phyloP scores from a whole-genome alignment of 2,888 invertebrate species.

The Muscina levida region DNA sequence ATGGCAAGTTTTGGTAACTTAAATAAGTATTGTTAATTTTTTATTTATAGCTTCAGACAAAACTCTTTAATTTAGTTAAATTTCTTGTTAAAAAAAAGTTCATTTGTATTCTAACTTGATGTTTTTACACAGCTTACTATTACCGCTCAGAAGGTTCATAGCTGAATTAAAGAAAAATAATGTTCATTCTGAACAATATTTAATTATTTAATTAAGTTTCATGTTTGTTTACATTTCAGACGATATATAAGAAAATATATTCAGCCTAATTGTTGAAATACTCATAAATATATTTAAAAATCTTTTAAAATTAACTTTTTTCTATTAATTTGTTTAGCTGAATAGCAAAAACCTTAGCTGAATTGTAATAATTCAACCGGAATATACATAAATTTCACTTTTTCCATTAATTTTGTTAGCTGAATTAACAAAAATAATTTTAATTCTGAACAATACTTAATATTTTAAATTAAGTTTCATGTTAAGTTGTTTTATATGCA shows the following conservation, averaged over 20 bases:
- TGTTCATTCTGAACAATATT: too few species aligned
- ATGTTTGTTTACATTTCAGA: too few species aligned
- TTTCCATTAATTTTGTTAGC: neutral
- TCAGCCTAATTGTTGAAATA: neutral
- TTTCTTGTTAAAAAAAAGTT: too few species aligned
- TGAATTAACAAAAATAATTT: slow-evolving; percentile 25
- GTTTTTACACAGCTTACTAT: too few species aligned
- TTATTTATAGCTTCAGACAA: too few species aligned
- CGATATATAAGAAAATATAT: neutral
- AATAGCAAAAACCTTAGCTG: slow-evolving; percentile 6
- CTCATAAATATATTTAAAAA: neutral
- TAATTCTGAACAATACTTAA: neutral
- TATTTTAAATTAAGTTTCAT: neutral
- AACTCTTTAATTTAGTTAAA: too few species aligned
- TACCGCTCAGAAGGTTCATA: too few species aligned
- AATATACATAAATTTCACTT: neutral
- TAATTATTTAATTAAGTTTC: neutral
- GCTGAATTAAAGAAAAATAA: too few species aligned
- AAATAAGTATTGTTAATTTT: too few species aligned
- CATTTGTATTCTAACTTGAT: too few species aligned
- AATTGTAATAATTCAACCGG: too few species aligned
- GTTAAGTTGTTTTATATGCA: neutral
- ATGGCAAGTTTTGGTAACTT: too few species aligned
- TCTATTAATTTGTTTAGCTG: neutral
- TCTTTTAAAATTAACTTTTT: neutral